These are phyloP conservation scores for Tachycineta bicolor DNA, from an alignment of 2,113 vertebrate genomes.

Conservation along the genomic window DNA sequence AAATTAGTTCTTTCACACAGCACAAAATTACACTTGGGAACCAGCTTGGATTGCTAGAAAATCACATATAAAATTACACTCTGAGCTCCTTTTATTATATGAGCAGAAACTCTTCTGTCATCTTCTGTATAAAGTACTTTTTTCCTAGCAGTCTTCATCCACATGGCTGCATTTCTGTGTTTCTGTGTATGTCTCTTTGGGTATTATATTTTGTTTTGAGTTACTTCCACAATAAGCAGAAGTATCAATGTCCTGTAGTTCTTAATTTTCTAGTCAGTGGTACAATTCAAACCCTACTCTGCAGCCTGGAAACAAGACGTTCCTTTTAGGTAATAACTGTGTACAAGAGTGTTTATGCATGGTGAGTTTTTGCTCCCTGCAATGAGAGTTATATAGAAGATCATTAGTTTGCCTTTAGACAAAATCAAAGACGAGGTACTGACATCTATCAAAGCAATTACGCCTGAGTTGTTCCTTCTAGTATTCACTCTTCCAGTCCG, in stretches of 20 bases:
- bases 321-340: not conserved
- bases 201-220: not conserved
- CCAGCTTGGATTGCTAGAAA: not conserved
- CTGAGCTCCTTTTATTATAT: not conserved
- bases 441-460: not conserved
- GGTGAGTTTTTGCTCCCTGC: not conserved
- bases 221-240: not conserved
- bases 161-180: fast-evolving
- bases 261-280: not conserved
- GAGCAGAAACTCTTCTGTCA: not conserved
- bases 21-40: not conserved
- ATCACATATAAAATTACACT: not conserved
- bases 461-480: not conserved
- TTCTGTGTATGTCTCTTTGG: not conserved
- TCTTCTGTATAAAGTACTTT: not conserved
- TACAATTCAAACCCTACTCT: not conserved
- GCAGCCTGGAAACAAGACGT: not conserved
- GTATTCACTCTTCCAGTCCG: not conserved
- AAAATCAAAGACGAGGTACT: not conserved
- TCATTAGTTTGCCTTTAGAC: not conserved
- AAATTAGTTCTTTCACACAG: not conserved
- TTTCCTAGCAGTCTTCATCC: not conserved
- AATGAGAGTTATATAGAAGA: not conserved
- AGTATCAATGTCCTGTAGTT: not conserved
- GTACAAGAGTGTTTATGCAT: not conserved